Evolutionary conservation across 2,113 vertebrate species (phyloP), one percentile per base, ranked within the genome.

Genomic region (Athene noctua): DNA sequence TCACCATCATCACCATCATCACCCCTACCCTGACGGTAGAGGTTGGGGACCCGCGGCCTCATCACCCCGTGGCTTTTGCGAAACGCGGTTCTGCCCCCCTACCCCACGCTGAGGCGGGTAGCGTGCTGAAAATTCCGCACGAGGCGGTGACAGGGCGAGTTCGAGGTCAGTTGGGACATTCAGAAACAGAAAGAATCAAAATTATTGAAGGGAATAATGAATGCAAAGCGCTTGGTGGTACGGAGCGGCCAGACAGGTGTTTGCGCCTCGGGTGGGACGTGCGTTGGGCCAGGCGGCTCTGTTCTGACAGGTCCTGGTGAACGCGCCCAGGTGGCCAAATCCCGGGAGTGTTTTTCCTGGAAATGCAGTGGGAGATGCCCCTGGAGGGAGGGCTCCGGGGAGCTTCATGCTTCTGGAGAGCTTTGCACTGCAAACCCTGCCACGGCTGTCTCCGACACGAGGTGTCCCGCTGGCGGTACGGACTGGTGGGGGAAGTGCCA

Each of bases 171-270:
- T 21, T 17, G 1, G 0, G 84, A 7, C 10, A 0, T 2, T 3
- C 21, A 40, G 67, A 42, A 62, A 18, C 15, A 3, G 21, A 11
- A 20, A 42, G 16, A 44, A 6, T 15, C 3, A 10, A 7, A 8
- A 9, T 44, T 4, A 5, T 21, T 18, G 8, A 3, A 5, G 25
- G 38, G 32, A 18, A 10, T 44, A 21, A 21, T 18, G 6, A 19
- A 10, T 7, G 42, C 32, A 17, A 11, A 34, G 55, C 2, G 4
- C 19, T 42, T n/a, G 1, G 3, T 17, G 52, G 40, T 13, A 1
- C 1, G 29, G 26, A 10, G 47, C 1, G 0, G 0, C 22, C 4
- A 4, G 32, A 2, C 13, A 3, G 5, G 40, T 6, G 2, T 12
- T 11, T 44, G 44, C 44, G 44, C 16, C 44, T 46, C 7, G 7